Conservation (phyloP, 2,113 vertebrate genomes). For the Rynchops niger region DNA sequence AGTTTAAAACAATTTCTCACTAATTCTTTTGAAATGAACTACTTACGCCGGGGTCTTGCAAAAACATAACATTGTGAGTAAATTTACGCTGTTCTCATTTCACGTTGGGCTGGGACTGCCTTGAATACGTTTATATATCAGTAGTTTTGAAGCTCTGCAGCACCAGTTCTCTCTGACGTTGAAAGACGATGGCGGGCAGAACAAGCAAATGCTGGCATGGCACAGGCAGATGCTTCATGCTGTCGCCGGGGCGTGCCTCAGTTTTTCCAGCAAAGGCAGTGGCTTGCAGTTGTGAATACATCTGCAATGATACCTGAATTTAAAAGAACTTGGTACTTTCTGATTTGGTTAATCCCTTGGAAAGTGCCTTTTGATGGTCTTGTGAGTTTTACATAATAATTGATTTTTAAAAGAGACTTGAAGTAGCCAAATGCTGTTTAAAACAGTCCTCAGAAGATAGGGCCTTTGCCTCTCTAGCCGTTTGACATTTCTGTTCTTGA, state of each 20-base stretch:
- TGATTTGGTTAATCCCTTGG: background rate
- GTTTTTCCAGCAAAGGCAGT: background rate
- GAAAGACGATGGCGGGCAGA: fast-evolving
- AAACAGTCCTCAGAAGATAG: background rate
- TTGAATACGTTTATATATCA: background rate
- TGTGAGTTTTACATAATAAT: background rate
- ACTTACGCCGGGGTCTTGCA: background rate
- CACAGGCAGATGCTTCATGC: fast-evolving
- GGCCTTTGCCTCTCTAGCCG: background rate
- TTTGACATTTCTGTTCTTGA: background rate
- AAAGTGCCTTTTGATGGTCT: background rate
- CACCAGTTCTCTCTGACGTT: background rate
- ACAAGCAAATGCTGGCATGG: fast-evolving
- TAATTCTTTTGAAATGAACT: background rate
- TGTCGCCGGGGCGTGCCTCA: fast-evolving
- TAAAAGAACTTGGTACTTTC: background rate
- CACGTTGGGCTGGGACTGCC: fast-evolving
- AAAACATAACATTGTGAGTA: background rate
- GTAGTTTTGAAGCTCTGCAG: background rate
- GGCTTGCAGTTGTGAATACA: background rate
- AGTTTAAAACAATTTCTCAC: background rate
- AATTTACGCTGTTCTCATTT: background rate
- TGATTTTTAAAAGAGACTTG: background rate
- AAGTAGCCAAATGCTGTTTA: background rate
- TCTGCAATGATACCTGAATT: background rate